Base-by-base conservation (phyloP, 2,888 invertebrate genomes). In the Mythimna ferrago region DNA sequence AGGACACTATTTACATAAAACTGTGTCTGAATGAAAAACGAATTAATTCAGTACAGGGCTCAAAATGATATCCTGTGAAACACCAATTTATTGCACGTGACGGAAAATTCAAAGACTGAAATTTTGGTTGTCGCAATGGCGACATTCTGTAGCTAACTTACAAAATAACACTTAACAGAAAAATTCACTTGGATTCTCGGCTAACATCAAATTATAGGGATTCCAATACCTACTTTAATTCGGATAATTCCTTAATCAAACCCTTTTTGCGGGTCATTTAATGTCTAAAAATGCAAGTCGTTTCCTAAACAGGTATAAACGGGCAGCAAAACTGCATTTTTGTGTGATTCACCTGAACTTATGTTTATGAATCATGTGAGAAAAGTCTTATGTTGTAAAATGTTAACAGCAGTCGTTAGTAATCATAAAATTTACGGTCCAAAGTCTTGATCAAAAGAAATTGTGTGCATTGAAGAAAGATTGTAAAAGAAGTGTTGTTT, bases 241-340 rank as follows among this genome's bases (percentile, higher is more conserved):
- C 62, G 35, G 54, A 70, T 80, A 72, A 76, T 63, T 73, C 65
- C 64, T 71, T 73, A 83, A 83, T 70, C 71, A 44, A 74, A 51
- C 10, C 53, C 68, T 14, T 67, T 71, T 80, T 66, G 66, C 77
- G 38, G 72, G 71, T 73, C 70, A 67, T 65, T 77, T 80, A 77
- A 66, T 67, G 69, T 65, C 66, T 71, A 73, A 82, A 84, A 85
- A 87, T 87, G 82, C 85, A 80, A 69, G 57, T 54, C 69, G 54
- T 74, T 81, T 87, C 86, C 83, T 86, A 78, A 80, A 76, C 66
- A 66, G 70, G 76, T 80, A 76, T 66, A 60, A 69, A 80, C 81
- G 73, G 78, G 86, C 83, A 87, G 74, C 66, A 2, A 72, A 81
- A 78, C 87, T 91, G 90, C 90, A 92, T 91, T 91, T 91, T 89